Evolutionary conservation across 2,113 vertebrate genomes (phyloP).

Genomic region (Sinocyclocheilus maitianheensis): DNA sequence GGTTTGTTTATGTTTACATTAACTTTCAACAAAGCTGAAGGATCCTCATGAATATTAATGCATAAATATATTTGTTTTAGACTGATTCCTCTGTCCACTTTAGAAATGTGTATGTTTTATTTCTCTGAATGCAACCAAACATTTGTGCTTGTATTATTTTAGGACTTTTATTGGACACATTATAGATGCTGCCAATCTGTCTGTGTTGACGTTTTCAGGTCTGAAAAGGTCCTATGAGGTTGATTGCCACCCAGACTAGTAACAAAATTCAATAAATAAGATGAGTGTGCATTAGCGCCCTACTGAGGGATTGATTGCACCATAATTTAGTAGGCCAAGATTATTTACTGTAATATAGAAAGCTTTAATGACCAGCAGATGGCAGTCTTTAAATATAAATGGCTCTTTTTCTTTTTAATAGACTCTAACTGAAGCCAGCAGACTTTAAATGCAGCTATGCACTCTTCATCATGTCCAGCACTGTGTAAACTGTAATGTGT

Average conservation of each 20-base stretch:
- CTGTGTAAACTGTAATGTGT: neutral
- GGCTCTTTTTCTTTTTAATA: neutral
- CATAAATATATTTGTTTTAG: neutral
- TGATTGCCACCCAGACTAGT: neutral
- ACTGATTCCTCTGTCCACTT: neutral
- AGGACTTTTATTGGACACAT: neutral
- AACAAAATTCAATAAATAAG: neutral
- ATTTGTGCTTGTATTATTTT: neutral
- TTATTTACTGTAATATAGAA: neutral
- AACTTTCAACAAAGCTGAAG: neutral
- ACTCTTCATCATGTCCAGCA: neutral
- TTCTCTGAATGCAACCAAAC: neutral
- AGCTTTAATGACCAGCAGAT: conserved; percentile 43
- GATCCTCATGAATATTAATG: neutral
- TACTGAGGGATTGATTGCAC: neutral
- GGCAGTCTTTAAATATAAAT: conserved; percentile 51
- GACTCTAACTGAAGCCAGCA: neutral
- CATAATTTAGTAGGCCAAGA: neutral
- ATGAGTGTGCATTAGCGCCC: neutral
- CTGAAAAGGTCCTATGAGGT: neutral
- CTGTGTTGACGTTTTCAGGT: neutral
- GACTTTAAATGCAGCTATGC: conserved; percentile 3
- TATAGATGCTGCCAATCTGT: neutral
- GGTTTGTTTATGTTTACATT: neutral
- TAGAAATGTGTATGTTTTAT: neutral